Percentiles rank a stretch among this genome's conserved stretches.
Evolutionary conservation across 2,797 vertebrate species (phyloP).

Genomic region (Anguilla marmorata): DNA sequence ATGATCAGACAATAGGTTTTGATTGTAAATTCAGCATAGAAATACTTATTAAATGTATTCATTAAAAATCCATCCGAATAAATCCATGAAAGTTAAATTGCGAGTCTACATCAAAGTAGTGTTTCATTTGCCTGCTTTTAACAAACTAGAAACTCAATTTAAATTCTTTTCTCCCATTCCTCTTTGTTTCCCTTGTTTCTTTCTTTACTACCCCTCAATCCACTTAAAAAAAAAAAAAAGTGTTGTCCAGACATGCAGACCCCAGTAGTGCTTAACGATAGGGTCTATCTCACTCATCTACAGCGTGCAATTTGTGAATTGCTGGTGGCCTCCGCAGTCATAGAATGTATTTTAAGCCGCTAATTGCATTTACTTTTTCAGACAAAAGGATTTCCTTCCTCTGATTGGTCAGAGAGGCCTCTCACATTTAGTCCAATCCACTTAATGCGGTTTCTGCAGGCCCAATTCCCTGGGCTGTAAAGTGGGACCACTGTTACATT

Average conservation of each 20-base stretch:
- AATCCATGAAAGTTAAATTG: not conserved
- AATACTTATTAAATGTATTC: not conserved
- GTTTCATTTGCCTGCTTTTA: not conserved
- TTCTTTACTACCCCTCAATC: slow-evolving; percentile 5
- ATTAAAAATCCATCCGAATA: not conserved
- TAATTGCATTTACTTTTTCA: slow-evolving; percentile 43
- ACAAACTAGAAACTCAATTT: not conserved
- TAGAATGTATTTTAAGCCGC: slow-evolving; percentile 34
- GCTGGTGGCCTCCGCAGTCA: slow-evolving; percentile 23
- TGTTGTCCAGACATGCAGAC: slow-evolving; percentile 12
- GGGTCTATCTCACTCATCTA: slow-evolving; percentile 23
- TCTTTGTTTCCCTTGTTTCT: not conserved
- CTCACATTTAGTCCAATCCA: not conserved
- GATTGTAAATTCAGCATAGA: not conserved
- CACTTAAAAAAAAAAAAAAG: not conserved
- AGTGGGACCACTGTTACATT: slow-evolving; percentile 5
- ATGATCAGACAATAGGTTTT: not conserved
- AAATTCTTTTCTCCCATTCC: not conserved
- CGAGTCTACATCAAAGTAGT: not conserved
- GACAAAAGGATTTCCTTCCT: slow-evolving; percentile 36
- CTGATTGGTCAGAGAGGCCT: slow-evolving; percentile 15
- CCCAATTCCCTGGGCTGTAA: slow-evolving; percentile 15
- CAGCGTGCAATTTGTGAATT: slow-evolving; percentile 23
- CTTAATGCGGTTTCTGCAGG: not conserved
- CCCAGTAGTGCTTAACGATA: not conserved